Evolutionary conservation across 2,797 vertebrate genomes (phyloP).

Genomic region (Tapirus indicus): DNA sequence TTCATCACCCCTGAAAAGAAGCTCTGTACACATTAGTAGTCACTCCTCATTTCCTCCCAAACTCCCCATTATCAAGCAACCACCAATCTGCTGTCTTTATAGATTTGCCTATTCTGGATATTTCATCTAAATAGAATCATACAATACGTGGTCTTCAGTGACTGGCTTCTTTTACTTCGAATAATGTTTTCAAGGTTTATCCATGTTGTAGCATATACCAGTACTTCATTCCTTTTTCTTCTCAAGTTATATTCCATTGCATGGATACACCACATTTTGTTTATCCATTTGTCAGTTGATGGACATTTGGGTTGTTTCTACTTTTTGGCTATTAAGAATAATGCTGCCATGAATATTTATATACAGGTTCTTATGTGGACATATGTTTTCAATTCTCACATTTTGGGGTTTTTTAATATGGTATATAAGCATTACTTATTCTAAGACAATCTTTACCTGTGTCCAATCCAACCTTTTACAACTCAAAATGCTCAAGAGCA

Average conservation of each 20-base stretch:
- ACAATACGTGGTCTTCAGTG: neutral
- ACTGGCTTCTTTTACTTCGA: neutral
- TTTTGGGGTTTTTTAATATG: neutral
- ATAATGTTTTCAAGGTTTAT: neutral
- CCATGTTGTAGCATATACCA: neutral
- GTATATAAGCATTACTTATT: neutral
- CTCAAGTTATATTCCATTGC: neutral
- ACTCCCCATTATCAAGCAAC: neutral
- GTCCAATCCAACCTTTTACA: neutral
- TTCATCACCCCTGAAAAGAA: neutral
- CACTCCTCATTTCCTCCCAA: neutral
- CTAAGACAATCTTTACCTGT: neutral
- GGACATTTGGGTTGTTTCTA: neutral
- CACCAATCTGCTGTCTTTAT: neutral
- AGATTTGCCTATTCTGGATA: neutral
- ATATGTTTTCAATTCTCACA: neutral
- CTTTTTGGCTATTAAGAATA: neutral
- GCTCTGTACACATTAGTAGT: neutral
- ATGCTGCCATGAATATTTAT: neutral
- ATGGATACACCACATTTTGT: neutral
- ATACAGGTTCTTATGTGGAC: neutral
- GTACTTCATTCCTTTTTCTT: neutral
- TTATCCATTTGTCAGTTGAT: neutral
- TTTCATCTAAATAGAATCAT: constrained; percentile 26
- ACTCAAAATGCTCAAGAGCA: neutral